Evolutionary conservation across 2,888 invertebrate genomes (phyloP).

Genomic region (Cartodere bifasciata): DNA sequence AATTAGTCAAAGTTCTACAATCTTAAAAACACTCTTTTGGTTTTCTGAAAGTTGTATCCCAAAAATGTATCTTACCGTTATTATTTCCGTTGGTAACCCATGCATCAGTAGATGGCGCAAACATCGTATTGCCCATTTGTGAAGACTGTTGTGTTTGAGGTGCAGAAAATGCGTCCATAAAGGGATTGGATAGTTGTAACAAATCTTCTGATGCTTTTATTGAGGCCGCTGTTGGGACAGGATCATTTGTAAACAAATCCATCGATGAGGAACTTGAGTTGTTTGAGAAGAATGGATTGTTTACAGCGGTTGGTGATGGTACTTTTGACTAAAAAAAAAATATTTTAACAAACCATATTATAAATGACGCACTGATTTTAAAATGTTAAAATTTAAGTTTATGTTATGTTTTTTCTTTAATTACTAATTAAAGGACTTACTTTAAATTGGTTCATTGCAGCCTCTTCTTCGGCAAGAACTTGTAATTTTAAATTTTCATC

Average conservation of each 20-base stretch:
- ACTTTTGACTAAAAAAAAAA: slow-evolving; percentile 51
- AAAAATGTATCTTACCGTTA: too few species aligned
- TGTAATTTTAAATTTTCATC: slow-evolving; percentile 78
- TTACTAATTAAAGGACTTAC: slow-evolving; percentile 35
- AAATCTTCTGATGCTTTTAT: slow-evolving; percentile 77
- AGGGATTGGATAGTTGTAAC: slow-evolving; percentile 81
- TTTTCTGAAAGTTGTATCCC: too few species aligned
- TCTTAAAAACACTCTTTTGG: too few species aligned
- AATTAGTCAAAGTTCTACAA: too few species aligned
- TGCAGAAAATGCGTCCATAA: slow-evolving; percentile 52
- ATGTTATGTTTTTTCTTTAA: background rate
- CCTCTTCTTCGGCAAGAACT: slow-evolving; percentile 91
- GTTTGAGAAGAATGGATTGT: slow-evolving; percentile 68
- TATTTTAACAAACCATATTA: slow-evolving; percentile 3
- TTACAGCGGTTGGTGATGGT: slow-evolving; percentile 55
- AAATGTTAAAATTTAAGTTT: background rate
- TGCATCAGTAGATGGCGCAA: slow-evolving; percentile 33
- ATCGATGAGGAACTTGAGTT: slow-evolving; percentile 38
- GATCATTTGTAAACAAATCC: slow-evolving; percentile 62
- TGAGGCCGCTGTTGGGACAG: slow-evolving; percentile 31
- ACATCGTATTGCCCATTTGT: too few species aligned
- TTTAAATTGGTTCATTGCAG: slow-evolving; percentile 91
- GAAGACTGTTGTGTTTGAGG: slow-evolving; percentile 24
- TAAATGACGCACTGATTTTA: background rate
- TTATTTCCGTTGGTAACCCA: slow-evolving; percentile 45